Evolutionary conservation across 2,888 invertebrate species (phyloP).

Genomic region (Tipula confusa): DNA sequence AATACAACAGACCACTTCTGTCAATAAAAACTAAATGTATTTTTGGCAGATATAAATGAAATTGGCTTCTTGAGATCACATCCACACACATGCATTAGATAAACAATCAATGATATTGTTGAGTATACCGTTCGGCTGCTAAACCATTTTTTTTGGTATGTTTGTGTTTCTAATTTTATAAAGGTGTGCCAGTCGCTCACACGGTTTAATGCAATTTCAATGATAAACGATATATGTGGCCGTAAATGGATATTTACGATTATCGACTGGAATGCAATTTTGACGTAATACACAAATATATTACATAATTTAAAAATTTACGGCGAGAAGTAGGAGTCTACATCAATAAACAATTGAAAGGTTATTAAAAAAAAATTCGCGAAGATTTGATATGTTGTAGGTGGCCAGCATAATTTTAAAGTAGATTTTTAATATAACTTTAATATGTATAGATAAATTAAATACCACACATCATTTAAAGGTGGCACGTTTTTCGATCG

Average conservation of each 20-base stretch:
- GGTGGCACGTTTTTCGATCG: too few species aligned
- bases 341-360: too few species aligned
- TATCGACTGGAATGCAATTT: neutral
- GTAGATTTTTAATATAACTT: too few species aligned
- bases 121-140: neutral
- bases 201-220: neutral
- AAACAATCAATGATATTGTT: neutral
- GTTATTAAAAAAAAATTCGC: too few species aligned
- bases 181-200: neutral
- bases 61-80: neutral
- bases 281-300: too few species aligned
- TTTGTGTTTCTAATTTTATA: neutral
- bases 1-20: neutral
- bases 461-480: too few species aligned
- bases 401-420: too few species aligned
- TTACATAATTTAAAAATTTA: too few species aligned
- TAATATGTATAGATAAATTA: too few species aligned
- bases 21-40: neutral
- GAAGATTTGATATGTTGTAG: too few species aligned
- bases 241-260: neutral
- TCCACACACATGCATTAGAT: neutral
- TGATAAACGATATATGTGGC: neutral
- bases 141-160: neutral
- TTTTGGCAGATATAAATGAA: neutral
- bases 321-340: too few species aligned